Percentiles rank a stretch among this genome's conserved stretches.
phyloP scores from a whole-genome alignment of 2,888 invertebrate species.

The Melinopterus prodromus region DNA sequence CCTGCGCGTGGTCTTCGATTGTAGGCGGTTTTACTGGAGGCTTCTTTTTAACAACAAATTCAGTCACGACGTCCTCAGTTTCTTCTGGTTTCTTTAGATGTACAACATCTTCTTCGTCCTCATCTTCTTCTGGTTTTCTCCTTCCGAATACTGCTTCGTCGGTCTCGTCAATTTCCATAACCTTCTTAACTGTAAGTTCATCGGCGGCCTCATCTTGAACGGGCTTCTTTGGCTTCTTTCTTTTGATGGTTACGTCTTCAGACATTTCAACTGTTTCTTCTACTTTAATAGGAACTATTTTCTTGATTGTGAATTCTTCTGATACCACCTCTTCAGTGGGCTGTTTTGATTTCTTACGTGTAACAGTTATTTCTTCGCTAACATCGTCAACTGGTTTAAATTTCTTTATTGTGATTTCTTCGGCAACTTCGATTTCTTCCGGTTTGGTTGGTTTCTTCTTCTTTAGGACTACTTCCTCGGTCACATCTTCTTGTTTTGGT shows the following conservation, averaged over 20 bases:
- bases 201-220: slow-evolving; percentile 35
- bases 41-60: slow-evolving; percentile 64
- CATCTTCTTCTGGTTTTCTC: slow-evolving; percentile 48
- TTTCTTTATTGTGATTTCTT: slow-evolving; percentile 53
- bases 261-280: slow-evolving; percentile 53
- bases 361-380: slow-evolving; percentile 50
- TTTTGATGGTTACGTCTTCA: slow-evolving; percentile 47
- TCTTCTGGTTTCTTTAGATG: slow-evolving; percentile 58
- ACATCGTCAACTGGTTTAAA: slow-evolving; percentile 42
- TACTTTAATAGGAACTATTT: slow-evolving; percentile 32
- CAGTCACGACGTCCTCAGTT: slow-evolving; percentile 60
- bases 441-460: slow-evolving; percentile 52
- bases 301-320: slow-evolving; percentile 37
- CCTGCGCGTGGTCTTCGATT: slow-evolving; percentile 69
- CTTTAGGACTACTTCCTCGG: slow-evolving; percentile 42
- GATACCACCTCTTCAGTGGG: slow-evolving; percentile 51
- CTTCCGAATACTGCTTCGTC: slow-evolving; percentile 49
- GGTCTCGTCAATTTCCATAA: slow-evolving; percentile 29
- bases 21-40: slow-evolving; percentile 62
- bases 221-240: slow-evolving; percentile 47
- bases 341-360: slow-evolving; percentile 47
- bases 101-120: slow-evolving; percentile 57
- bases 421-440: slow-evolving; percentile 44
- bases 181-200: slow-evolving; percentile 47
- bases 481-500: slow-evolving; percentile 50